Base-by-base conservation (phyloP, 2,888 invertebrate species). In the Mactromeris polynyma region DNA sequence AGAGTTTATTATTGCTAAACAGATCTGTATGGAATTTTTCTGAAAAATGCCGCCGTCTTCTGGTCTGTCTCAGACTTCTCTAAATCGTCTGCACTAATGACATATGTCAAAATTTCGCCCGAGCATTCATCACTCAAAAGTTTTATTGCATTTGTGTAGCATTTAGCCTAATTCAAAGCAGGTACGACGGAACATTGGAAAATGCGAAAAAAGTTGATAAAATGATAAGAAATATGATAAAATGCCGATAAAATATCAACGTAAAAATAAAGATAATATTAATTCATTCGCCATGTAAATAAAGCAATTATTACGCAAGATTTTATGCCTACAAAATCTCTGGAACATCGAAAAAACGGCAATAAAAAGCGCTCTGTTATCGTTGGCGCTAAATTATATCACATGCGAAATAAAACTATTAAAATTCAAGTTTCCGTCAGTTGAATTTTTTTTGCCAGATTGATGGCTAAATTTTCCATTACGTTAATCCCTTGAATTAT, bases 261-360 rank as follows among this genome's bases (percentile, higher is more conserved):
- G 78, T 36, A 87, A 82, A 86, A 78, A 87, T 82, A 69, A 87
- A 87, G 82, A 83, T 82, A 54, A 82, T 82, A 82, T 81, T 82
- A 77, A 82, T 79, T 87, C 78, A 77, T 82, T 83, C 58, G 3
- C 21, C 78, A 51, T 69, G 81, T 87, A 78, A 87, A 87, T 87
- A 87, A 87, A 87, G 82, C 82, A 87, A 87, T 82, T 87, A 87
- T 87, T 87, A 87, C 58, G 86, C 73, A 87, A 87, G 86, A 58
- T 87, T 87, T 87, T 82, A 87, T 83, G 82, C 54, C 54, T 46
- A 14, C 73, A 31, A 84, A 85, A 64, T 85, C 58, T 85, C 80
- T 1, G 31, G 77, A 87, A 87, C 86, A 87, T 51, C 36, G 82
- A 83, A 81, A 81, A 87, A 87, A 78, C 40, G 69, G 86, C 54